A percentile compares a stretch with the other conserved stretches of the same genome.
These are phyloP conservation scores for Antrozous pallidus DNA, from an alignment of 2,797 vertebrate genomes.

Conservation along the genomic window DNA sequence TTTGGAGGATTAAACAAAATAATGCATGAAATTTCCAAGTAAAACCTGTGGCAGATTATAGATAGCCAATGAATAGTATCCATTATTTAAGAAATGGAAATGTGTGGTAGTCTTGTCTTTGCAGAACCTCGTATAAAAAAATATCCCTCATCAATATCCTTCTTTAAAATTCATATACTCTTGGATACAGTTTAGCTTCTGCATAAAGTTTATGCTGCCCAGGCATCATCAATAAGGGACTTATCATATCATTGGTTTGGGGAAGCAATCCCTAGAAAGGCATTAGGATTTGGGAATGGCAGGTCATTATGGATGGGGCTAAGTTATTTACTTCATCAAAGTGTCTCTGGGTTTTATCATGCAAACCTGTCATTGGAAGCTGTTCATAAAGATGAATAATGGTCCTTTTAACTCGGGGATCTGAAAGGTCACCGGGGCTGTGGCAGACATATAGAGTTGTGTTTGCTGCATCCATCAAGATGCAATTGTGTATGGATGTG, in stretches of 20 bases:
- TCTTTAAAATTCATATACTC: constrained; percentile 42
- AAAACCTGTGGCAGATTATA: not conserved
- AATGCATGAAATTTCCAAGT: not conserved
- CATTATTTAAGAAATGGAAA: constrained; percentile 37
- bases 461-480: constrained; percentile 56
- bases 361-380: constrained; percentile 42
- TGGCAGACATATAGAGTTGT: constrained; percentile 50
- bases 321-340: constrained; percentile 73
- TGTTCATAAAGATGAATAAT: constrained; percentile 57
- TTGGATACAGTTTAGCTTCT: constrained; percentile 37
- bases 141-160: not conserved
- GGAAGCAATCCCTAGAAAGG: constrained; percentile 45
- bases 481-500: constrained; percentile 30
- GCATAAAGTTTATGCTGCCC: constrained; percentile 39
- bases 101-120: not conserved
- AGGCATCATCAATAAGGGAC: constrained; percentile 26
- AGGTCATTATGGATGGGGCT: constrained; percentile 53
- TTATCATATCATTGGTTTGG: constrained; percentile 57
- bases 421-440: constrained; percentile 53
- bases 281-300: constrained; percentile 37
- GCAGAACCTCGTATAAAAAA: not conserved
- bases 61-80: not conserved
- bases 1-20: constrained; percentile 13
- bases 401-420: constrained; percentile 63
- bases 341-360: constrained; percentile 62